Evolutionary conservation across 1,140 invertebrate genomes (phyloP).

Genomic region (Zaprionus africanus): DNA sequence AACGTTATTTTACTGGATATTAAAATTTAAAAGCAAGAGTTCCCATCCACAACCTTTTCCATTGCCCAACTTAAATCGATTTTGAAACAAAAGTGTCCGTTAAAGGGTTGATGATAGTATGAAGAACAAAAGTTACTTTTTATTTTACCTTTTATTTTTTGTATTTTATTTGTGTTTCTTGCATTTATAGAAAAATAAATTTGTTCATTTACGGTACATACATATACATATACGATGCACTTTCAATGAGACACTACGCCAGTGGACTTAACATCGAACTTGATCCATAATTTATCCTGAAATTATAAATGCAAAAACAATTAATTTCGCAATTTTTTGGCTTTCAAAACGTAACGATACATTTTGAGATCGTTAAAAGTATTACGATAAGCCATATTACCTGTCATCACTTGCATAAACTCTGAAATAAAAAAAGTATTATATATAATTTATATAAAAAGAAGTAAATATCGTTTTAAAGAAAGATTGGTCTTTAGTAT

Average conservation of each 20-base stretch:
- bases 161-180: background rate
- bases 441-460: background rate
- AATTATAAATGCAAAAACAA: background rate
- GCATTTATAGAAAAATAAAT: background rate
- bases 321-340: background rate
- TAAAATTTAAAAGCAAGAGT: too few relatives aligned
- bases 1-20: too few relatives aligned
- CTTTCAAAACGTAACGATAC: background rate
- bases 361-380: background rate
- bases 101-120: too few relatives aligned
- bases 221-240: background rate
- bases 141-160: background rate
- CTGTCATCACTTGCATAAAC: constrained; percentile 90
- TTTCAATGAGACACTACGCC: background rate
- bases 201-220: background rate
- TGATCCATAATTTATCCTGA: background rate
- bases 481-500: too few relatives aligned
- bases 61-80: too few relatives aligned
- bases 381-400: constrained; percentile 56
- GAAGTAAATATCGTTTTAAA: background rate
- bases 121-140: background rate
- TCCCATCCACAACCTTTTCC: too few relatives aligned
- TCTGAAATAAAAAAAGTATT: constrained; percentile 85
- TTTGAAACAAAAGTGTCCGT: too few relatives aligned
- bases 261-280: background rate